phyloP scores from a whole-genome alignment of 2,113 vertebrate genomes.

The Myotis yumanensis region DNA sequence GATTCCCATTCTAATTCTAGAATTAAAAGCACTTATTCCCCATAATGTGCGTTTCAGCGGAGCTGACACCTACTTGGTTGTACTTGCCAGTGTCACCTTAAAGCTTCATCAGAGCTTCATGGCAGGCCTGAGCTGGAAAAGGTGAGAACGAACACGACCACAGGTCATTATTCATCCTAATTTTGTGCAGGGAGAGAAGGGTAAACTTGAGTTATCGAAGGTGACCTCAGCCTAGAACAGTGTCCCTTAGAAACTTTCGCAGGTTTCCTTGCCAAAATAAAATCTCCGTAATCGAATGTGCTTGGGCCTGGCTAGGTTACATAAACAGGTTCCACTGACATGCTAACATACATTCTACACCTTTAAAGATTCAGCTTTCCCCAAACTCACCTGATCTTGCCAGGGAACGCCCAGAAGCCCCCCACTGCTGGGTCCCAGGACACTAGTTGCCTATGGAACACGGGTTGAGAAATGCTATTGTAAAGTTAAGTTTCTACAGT shows the following conservation, averaged over 20 bases:
- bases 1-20: neutral
- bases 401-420: neutral
- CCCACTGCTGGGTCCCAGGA: neutral
- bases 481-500: neutral
- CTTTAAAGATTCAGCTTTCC: neutral
- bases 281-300: too few species aligned
- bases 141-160: neutral
- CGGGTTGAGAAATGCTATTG: neutral
- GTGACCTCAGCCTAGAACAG: neutral
- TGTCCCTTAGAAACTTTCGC: neutral
- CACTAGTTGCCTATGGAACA: neutral
- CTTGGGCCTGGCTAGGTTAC: neutral
- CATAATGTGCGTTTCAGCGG: conserved; percentile 50
- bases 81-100: neutral
- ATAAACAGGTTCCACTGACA: neutral
- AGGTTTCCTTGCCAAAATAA: neutral
- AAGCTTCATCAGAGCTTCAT: conserved; percentile 18
- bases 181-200: neutral
- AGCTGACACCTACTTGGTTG: neutral
- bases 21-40: conserved; percentile 47
- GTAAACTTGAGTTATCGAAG: neutral
- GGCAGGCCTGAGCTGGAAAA: neutral
- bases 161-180: neutral
- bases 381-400: neutral
- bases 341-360: neutral